These are phyloP conservation scores for Eupeodes luniger DNA, from an alignment of 2,888 invertebrate species.

Conservation along the genomic window DNA sequence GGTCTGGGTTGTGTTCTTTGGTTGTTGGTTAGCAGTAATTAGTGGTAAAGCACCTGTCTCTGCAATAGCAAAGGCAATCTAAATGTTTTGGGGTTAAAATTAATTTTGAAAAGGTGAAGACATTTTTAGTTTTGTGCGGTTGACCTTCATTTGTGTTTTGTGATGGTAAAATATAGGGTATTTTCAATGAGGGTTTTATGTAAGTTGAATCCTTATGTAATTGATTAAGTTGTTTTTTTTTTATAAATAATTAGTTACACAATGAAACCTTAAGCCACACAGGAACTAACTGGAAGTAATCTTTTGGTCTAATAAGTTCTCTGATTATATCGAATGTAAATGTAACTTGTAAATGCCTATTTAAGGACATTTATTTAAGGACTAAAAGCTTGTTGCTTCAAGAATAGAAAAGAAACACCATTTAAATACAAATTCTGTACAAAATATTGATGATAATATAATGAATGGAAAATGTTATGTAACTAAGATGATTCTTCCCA, in stretches of 20 bases:
- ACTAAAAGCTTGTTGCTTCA: too few species aligned
- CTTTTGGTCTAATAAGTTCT: not conserved
- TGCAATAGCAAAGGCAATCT: not conserved
- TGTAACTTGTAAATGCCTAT: too few species aligned
- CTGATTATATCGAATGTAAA: too few species aligned
- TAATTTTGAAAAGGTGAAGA: constrained; percentile 39
- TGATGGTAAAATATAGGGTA: constrained; percentile 8
- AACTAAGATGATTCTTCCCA: too few species aligned
- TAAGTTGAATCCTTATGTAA: not conserved
- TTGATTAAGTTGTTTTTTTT: not conserved
- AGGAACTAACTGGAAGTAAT: too few species aligned
- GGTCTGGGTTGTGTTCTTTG: constrained; percentile 10
- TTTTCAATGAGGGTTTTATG: not conserved
- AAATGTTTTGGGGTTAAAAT: constrained; percentile 37
- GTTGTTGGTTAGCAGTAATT: constrained; percentile 40
- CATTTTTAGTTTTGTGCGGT: constrained; percentile 39
- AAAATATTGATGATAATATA: too few species aligned
- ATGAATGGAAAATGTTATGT: too few species aligned
- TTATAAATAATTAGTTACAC: not conserved
- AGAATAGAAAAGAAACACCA: too few species aligned
- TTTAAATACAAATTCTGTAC: too few species aligned
- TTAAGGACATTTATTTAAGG: too few species aligned
- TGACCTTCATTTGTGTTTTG: constrained; percentile 43
- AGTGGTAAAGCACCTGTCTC: constrained; percentile 46
- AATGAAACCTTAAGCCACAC: too few species aligned